Conservation (phyloP, 2,113 vertebrate genomes). For the Thamnophis sirtalis region DNA sequence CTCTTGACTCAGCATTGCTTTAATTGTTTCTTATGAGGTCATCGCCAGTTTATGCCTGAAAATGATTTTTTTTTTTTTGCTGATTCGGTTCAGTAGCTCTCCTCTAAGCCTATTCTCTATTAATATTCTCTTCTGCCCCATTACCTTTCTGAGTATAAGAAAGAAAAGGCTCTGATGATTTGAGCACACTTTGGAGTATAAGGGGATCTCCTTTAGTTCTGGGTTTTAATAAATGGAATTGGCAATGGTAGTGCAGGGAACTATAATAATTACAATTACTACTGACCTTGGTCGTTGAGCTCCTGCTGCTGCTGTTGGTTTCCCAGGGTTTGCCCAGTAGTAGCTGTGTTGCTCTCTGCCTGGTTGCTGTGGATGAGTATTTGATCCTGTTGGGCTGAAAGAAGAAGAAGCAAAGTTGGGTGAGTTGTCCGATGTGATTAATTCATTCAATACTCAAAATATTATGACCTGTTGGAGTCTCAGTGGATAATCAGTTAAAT, state of each 20-base stretch:
- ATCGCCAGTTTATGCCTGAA: not conserved
- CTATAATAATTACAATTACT: not conserved
- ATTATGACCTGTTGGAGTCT: too few species aligned
- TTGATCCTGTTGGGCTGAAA: constrained; percentile 50
- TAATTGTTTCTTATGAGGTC: not conserved
- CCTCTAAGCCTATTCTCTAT: not conserved
- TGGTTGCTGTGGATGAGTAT: constrained; percentile 57
- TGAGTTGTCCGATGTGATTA: not conserved
- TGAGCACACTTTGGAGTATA: not conserved
- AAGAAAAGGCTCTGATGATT: not conserved
- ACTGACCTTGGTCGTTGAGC: constrained; percentile 59
- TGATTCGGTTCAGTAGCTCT: not conserved
- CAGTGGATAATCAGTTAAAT: too few species aligned
- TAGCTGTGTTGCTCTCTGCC: constrained; percentile 65
- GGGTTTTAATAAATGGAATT: not conserved
- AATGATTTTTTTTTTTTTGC: not conserved
- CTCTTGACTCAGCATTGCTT: not conserved
- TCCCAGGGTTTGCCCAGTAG: not conserved
- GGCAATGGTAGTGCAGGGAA: not conserved
- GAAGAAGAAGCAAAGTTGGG: not conserved
- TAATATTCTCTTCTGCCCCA: constrained; percentile 7
- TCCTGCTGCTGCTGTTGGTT: constrained; percentile 34
- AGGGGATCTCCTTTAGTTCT: constrained; percentile 28
- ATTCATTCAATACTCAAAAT: not conserved
- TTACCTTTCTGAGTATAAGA: not conserved